phyloP scores from a whole-genome alignment of 2,888 invertebrate genomes.

The Eurytoma adleriae region DNA sequence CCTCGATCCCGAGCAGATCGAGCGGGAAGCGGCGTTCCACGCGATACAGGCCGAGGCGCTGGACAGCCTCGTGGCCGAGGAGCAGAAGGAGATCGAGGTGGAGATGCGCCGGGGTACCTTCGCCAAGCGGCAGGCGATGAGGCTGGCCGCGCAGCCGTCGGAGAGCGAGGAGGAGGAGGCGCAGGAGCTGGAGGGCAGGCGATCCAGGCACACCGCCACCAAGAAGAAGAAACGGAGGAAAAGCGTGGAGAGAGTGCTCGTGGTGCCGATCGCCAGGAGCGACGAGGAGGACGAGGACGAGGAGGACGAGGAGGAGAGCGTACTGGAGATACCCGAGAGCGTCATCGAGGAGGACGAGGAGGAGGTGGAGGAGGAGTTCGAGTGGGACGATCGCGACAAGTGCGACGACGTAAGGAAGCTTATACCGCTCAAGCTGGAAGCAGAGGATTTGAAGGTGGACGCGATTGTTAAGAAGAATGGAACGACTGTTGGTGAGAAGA shows the following conservation, averaged over 20 bases:
- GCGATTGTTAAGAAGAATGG: not conserved
- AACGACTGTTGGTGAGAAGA: too few species aligned
- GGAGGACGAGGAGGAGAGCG: not conserved
- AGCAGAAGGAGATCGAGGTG: conserved; percentile 72
- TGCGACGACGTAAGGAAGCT: conserved; percentile 34
- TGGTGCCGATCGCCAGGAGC: conserved; percentile 42
- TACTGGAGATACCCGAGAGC: conserved; percentile 43
- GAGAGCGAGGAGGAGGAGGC: conserved; percentile 58
- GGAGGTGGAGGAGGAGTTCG: conserved; percentile 54
- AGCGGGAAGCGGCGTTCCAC: conserved; percentile 69
- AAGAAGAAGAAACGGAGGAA: conserved; percentile 66
- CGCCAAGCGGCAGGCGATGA: conserved; percentile 56
- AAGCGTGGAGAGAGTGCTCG: conserved; percentile 57
- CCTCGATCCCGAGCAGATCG: conserved; percentile 68
- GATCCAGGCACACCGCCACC: conserved; percentile 40
- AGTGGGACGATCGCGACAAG: conserved; percentile 47
- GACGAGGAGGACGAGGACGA: conserved; percentile 26
- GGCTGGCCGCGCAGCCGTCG: conserved; percentile 30
- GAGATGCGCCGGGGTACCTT: conserved; percentile 68
- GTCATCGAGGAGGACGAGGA: conserved; percentile 52
- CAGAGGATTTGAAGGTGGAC: not conserved
- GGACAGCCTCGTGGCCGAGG: conserved; percentile 72
- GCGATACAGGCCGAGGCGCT: conserved; percentile 72
- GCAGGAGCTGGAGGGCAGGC: conserved; percentile 54
- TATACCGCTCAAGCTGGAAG: not conserved